Base-by-base conservation (phyloP, 1,140 invertebrate species). In the Metopolophium dirhodum region DNA sequence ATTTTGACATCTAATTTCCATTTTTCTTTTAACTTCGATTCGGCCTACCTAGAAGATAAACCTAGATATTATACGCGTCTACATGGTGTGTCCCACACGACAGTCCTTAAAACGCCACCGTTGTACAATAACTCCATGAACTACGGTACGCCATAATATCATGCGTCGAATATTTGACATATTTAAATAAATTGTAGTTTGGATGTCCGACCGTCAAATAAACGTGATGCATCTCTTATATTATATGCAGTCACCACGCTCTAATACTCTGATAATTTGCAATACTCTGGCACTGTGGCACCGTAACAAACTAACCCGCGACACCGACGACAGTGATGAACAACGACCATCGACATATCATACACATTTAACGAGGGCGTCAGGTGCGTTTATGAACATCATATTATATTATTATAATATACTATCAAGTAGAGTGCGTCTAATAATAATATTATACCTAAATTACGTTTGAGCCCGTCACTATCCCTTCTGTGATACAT, bases 381-480 rank as follows among this genome's bases (percentile, higher is more conserved):
- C 86, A 88, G 86, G 86, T 88, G 86, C 26, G 30, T 26, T 77
- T 41, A 26, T 41, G 35, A 85, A 0, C 82, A 23, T 23, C 37
- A 83, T 37, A 83, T n/a, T 11, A 0, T 83, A 41, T 41, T 85
- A 85, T 85, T 45, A 85, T 45, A 26, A 45, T 68, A n/a, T 20
- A 87, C 41, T 49, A 87, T 87, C 85, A 47, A 87, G 85, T 47
- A 87, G 45, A 87, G 45, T 87, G 45, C 85, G n/a, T 35, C 14
- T 77, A n/a, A 87, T 47, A 45, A 88, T 49, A 88, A 49, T 88
- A 22, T 14, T 49, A 41, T 86, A 77, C 61, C 37, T 47, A 86
- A 82, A 86, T 30, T 3, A 18, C 23, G 22, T 47, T 86, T 86
- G 85, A 26, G 41, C 41, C 8, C 41, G 1, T 47, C 85, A 1